Evolutionary conservation across 2,888 invertebrate species (phyloP), one percentile per base, ranked within the genome.

Genomic region (Ormyrus pomaceus): DNA sequence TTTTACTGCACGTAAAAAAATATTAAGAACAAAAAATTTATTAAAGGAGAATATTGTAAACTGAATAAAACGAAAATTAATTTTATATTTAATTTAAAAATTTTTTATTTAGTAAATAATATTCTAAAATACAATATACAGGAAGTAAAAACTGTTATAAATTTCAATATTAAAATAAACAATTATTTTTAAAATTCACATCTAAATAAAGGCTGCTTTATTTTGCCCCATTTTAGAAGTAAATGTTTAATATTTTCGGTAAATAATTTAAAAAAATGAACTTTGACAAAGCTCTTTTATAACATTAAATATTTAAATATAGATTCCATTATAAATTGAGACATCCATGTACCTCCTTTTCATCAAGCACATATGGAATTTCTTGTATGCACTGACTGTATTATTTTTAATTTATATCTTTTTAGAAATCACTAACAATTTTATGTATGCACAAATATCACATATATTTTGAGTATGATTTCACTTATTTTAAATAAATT

Each of bases 61-160:
- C 19, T 19, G 1, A 59, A 69, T 8, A 62, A 69, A 68, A 58
- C 53, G 61, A 68, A 68, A 61, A 72, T n/a, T n/a, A 61, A 46
- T 46, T 74, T 50, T 19, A 10, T 64, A 1, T 19, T 19, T 19
- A 19, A 19, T 19, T 19, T 19, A 19, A 1, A 19, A 19, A 19
- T 19, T 68, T 53, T 81, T 83, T 66, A 74, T 82, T 72, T 34
- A 10, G 80, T 79, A 81, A 83, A 82, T 81, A 62, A 81, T 77
- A 75, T 50, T 78, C 61, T 70, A 81, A 73, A 73, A 77, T 65
- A 69, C 48, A 64, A 6, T 61, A 6, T 70, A 76, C 58, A 75
- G 45, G 50, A 68, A 74, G 69, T 83, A 80, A 53, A 79, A 64
- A 64, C 51, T 11, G 45, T 82, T 34, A 71, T 19, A 77, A 66